These are phyloP conservation scores for Lamproptera curius DNA, from an alignment of 2,888 invertebrate species.

Conservation along the genomic window DNA sequence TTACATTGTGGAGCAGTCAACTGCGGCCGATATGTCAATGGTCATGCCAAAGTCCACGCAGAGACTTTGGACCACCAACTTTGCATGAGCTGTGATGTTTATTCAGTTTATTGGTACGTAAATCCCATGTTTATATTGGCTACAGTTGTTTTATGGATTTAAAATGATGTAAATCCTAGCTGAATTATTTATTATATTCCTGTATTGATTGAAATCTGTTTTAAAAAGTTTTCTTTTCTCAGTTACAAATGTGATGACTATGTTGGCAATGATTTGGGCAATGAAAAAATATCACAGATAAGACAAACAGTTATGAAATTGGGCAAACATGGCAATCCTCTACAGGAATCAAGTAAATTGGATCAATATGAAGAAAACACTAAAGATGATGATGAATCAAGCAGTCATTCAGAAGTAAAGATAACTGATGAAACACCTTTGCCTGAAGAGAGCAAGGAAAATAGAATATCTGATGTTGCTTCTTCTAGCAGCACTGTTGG, in stretches of 20 bases:
- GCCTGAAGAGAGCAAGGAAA: conserved; percentile 35
- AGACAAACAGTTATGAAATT: conserved; percentile 67
- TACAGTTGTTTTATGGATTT: too few relatives aligned
- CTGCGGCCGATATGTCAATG: conserved; percentile 88
- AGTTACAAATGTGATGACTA: conserved; percentile 90
- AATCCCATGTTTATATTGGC: too few relatives aligned
- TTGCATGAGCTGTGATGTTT: conserved; percentile 86
- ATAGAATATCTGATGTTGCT: conserved; percentile 28
- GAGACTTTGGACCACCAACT: conserved; percentile 81
- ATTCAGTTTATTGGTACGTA: conserved; percentile 87
- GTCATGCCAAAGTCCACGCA: conserved; percentile 86
- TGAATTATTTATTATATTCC: too few relatives aligned
- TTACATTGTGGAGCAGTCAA: conserved; percentile 84
- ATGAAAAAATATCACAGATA: conserved; percentile 75
- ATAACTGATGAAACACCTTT: conserved; percentile 31
- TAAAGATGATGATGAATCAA: conserved; percentile 41
- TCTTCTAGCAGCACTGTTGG: conserved; percentile 41
- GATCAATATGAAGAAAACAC: conserved; percentile 43
- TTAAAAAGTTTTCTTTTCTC: conserved; percentile 39
- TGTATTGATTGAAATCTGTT: neutral
- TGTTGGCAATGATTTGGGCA: conserved; percentile 83
- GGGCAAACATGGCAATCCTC: conserved; percentile 36
- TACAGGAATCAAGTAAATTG: conserved; percentile 33
- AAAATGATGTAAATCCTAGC: too few relatives aligned
- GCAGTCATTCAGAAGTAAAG: conserved; percentile 33